These are phyloP conservation scores for Microcebus lehilahytsara DNA, from an alignment of 2,113 vertebrate species.

Conservation along the genomic window DNA sequence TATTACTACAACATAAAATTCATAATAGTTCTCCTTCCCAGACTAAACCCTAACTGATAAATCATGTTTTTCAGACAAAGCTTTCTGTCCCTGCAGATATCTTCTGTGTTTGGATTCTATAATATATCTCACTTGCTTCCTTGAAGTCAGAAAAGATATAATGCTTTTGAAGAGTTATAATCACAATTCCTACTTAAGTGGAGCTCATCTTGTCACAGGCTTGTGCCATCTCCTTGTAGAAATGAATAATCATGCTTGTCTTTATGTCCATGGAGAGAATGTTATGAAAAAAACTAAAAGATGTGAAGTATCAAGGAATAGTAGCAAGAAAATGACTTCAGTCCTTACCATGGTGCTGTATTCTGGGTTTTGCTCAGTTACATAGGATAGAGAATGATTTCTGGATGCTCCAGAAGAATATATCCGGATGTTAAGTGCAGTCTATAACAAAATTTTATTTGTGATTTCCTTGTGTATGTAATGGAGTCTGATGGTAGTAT, in stretches of 20 bases:
- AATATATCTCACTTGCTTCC: slow-evolving; percentile 85
- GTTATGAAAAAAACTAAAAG: slow-evolving; percentile 56
- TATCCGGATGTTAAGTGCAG: background rate
- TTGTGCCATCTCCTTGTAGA: slow-evolving; percentile 85
- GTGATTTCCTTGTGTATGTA: background rate
- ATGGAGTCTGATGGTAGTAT: background rate
- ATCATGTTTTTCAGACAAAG: slow-evolving; percentile 86
- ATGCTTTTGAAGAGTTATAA: slow-evolving; percentile 84
- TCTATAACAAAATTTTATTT: background rate
- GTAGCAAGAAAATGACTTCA: background rate
- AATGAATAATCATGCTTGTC: slow-evolving; percentile 90
- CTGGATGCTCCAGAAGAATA: background rate
- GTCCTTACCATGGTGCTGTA: background rate
- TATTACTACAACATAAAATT: background rate
- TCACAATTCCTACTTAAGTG: slow-evolving; percentile 85
- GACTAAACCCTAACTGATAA: background rate
- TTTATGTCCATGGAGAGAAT: slow-evolving; percentile 83
- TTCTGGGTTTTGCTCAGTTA: background rate
- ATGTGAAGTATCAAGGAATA: background rate
- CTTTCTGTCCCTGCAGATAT: slow-evolving; percentile 86
- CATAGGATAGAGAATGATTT: background rate
- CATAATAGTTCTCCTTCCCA: background rate
- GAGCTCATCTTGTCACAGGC: slow-evolving; percentile 87
- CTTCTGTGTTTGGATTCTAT: slow-evolving; percentile 83
- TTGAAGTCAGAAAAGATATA: slow-evolving; percentile 87